These are phyloP conservation scores for Euphydryas editha DNA, from an alignment of 2,888 invertebrate species.

Conservation along the genomic window DNA sequence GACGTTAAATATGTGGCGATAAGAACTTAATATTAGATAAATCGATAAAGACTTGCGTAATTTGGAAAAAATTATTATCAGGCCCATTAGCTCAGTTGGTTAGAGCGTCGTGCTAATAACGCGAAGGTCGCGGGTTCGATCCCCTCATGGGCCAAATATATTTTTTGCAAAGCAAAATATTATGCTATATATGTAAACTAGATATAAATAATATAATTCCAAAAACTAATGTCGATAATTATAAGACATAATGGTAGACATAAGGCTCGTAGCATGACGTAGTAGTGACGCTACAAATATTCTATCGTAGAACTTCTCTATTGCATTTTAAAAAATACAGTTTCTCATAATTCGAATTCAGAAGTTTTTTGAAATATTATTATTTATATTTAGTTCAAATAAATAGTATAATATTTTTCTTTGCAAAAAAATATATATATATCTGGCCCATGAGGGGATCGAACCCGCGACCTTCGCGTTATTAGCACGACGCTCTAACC, in stretches of 20 bases:
- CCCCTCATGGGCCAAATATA: constrained; percentile 43
- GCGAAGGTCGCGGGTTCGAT: constrained; percentile 59
- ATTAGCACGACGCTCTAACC: constrained; percentile 36
- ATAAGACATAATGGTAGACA: too few relatives aligned
- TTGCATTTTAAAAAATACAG: too few relatives aligned
- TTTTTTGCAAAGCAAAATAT: neutral
- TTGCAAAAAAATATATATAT: constrained; percentile 1
- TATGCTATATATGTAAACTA: neutral
- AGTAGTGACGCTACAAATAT: too few relatives aligned
- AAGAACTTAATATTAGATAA: too few relatives aligned
- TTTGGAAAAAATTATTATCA: neutral
- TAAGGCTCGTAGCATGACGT: too few relatives aligned
- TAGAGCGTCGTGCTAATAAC: constrained; percentile 60
- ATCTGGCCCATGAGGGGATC: constrained; percentile 44
- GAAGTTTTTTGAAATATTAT: too few relatives aligned
- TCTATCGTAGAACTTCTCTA: too few relatives aligned
- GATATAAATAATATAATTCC: neutral
- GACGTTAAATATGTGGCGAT: too few relatives aligned
- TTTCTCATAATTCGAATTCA: too few relatives aligned
- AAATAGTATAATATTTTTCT: neutral
- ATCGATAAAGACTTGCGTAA: too few relatives aligned
- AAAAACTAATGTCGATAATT: too few relatives aligned
- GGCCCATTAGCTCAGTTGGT: constrained; percentile 55
- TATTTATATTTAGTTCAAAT: too few relatives aligned
- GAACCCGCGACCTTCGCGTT: constrained; percentile 40